Base-by-base conservation (phyloP, 2,888 invertebrate species). In the Aporophyla lueneburgensis region DNA sequence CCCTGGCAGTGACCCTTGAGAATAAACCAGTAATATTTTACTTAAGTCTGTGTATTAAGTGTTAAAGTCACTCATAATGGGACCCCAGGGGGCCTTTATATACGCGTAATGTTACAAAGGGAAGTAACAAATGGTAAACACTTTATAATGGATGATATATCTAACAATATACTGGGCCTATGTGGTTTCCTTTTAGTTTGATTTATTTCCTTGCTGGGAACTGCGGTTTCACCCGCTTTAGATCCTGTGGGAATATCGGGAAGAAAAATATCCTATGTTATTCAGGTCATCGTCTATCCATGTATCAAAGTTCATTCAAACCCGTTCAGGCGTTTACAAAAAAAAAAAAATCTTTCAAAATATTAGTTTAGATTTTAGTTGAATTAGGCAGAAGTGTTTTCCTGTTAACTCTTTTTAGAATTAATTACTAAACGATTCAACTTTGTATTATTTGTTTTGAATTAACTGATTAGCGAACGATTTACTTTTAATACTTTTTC, bases 11-110 rank as follows among this genome's bases (percentile, higher is more conserved):
- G 33, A 33, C 74, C 24, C 54, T n/a, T 0, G 49, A 65, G 54
- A 14, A 0, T 14, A 21, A 58, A 33, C 33, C 43, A 53, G n/a
- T 21, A 6, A 27, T 53, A 51, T 33, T 24, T 76, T 53, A 68
- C 27, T 19, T 4, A 21, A 68, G 27, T 21, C 46, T 12, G 33
- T 33, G 53, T 46, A 53, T 67, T 43, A 51, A 67, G 58, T 59
- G 33, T 49, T 58, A 21, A 53, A 59, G 33, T 46, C 51, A 24
- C 24, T 16, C 4, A 77, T 53, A 61, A 77, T 54, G 49, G 21
- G 40, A 0, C 77, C 53, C 59, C 0, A 61, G 33, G 21, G 77
- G 12, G 24, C 1, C 16, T 69, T 77, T 77, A 16, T 21, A 24
- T 24, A 0, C 5, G 14, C 14, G 14, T 12, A 24, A 4, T 21